Evolutionary conservation across 2,113 vertebrate genomes (phyloP), one percentile per base, ranked within the genome.

Genomic region (Pelusios castaneus): DNA sequence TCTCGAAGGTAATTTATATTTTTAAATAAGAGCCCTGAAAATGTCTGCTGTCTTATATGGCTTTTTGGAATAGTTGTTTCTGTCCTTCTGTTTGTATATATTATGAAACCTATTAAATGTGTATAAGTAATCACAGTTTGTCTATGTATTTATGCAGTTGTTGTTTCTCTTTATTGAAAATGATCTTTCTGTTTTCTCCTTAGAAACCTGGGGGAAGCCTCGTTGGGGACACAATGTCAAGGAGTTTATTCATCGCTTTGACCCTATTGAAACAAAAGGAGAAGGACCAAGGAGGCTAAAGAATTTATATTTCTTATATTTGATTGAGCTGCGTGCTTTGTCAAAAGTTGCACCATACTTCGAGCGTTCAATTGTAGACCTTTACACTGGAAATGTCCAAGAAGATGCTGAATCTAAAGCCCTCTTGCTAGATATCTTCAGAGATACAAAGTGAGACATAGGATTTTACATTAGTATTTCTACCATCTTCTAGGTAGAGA

Each of bases 281-380:
- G 99, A 99, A 95, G 99, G 99, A 43, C 99, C 99, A 10, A 98
- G 99, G 79, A 98, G 99, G 41, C 98, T 99, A 24, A 99, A 99
- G 97, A 99, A 99, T 88, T 97, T 99, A 4, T 99, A 99, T 98
- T 99, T 99, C 97, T 93, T 99, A 4, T 99, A 99, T 82, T 97
- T 99, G 95, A 99, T 99, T 85, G 99, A 99, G 97, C 98, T 99
- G 70, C 98, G 99, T 1, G 99, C 99, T 43, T 97, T 99, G 49
- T 99, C 98, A 76, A 99, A 99, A 95, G 99, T 99, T 78, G 98
- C 99, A 0, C 98, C 99, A 0, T 99, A 99, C 93, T 99, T 99
- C 38, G 99, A 99, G 47, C 99, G 99, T 6, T 97, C 99, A 2
- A 92, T 99, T 82, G 97, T 99, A 4, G 98, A 99, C 96, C 98